phyloP scores from a whole-genome alignment of 2,797 vertebrate genomes.

The Danionella dracula region DNA sequence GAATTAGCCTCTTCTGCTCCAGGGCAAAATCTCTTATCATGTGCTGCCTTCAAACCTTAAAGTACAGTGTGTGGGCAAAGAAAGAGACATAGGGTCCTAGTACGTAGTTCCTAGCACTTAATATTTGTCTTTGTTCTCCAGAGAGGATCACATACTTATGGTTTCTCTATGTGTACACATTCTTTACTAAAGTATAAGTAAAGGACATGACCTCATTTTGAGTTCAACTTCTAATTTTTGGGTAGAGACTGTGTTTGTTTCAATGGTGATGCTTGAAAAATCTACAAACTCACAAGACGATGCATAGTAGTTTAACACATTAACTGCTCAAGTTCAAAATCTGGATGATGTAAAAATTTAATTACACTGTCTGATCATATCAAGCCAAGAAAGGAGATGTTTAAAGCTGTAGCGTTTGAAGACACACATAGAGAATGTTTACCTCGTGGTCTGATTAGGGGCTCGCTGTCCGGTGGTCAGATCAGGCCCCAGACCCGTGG shows the following conservation, averaged over 20 bases:
- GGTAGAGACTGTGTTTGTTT: too few species aligned
- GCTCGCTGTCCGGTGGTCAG: conserved; percentile 43
- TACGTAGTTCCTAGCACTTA: too few species aligned
- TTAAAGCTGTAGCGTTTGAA: conserved; percentile 15
- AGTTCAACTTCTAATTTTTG: too few species aligned
- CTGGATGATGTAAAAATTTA: not conserved
- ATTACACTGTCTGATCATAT: conserved; percentile 27
- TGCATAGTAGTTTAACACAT: conserved; percentile 13
- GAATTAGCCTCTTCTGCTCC: conserved; percentile 31
- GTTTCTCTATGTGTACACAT: too few species aligned
- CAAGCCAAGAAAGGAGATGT: conserved; percentile 22
- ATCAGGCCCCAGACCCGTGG: conserved; percentile 47
- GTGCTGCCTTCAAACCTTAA: conserved; percentile 17
- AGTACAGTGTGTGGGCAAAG: too few species aligned
- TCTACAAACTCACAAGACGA: too few species aligned
- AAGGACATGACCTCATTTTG: too few species aligned
- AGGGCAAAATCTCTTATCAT: conserved; percentile 28
- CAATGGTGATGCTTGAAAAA: too few species aligned
- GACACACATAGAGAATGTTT: conserved; percentile 31
- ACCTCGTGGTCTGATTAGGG: conserved; percentile 33
- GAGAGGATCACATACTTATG: too few species aligned
- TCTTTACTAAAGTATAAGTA: too few species aligned
- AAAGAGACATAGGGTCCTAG: too few species aligned
- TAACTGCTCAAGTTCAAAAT: conserved; percentile 11
- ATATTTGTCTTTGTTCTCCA: too few species aligned